Evolutionary conservation across 2,888 invertebrate genomes (phyloP), one percentile per base, ranked within the genome.

Genomic region (Sicus ferrugineus): DNA sequence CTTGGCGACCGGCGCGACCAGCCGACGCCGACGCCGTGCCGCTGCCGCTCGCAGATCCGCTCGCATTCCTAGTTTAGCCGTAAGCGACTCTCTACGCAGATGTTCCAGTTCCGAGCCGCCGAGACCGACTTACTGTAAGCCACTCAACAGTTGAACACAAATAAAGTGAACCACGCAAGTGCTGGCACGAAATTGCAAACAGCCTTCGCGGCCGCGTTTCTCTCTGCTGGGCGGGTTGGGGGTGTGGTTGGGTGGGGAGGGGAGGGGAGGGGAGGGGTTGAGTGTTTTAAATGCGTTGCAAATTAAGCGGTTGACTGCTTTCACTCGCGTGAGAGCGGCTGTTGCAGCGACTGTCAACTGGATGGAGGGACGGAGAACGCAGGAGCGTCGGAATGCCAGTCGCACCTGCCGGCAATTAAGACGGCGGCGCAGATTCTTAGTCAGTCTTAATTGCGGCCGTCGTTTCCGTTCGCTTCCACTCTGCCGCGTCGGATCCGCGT

Each of bases 131-230:
- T 7, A 54, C n/a, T n/a, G 9, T 11, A 52, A 52, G 5, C n/a
- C n/a, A 58, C 30, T 31, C 19, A n/a, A 19, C 31, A 38, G n/a
- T 50, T 16, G 21, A 70, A 54, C 28, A 54, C 14, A 3, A 28
- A 68, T 70, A 48, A 54, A 67, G 74, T 73, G 73, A 74, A 78
- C 75, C 81, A 82, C 81, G 81, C 81, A 82, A 82, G 82, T 82
- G 81, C 81, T 82, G 81, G 82, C 82, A 82, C 82, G 81, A 75
- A 72, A 71, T 73, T 73, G 72, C 71, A 75, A 75, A 75, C 71
- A 56, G 62, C 26, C 50, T 42, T 19, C 46, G 46, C 46, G 4
- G 6, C 46, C 4, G n/a, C n/a, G 14, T 46, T 28, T 54, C 23
- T 14, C 28, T 42, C n/a, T 28, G 14, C 21, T n/a, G 50, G 9